Base-by-base conservation (phyloP, 2,888 invertebrate species). In the Ectemnius cavifrons region DNA sequence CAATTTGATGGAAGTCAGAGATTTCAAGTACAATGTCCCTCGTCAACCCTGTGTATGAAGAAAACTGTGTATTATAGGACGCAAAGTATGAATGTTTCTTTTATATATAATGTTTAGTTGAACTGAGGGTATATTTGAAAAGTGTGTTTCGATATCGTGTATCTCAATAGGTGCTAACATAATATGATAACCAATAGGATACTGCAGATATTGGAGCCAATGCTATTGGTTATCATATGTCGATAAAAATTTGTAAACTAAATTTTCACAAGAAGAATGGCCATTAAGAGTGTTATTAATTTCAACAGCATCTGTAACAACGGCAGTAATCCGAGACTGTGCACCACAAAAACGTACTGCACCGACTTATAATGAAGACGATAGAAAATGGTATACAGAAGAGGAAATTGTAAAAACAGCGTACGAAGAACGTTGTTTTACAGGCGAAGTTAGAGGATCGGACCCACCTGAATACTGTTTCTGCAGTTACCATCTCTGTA, bases 41-140 rank as follows among this genome's bases (percentile, higher is more conserved):
- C 93, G 87, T 97, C 97, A 0, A 96, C 97, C 1, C 94, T 96
- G 92, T 97, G 97, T 88, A 93, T 95, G 92, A 97, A 96, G 89
- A 94, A 94, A 86, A 94, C 94, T 4, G 84, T 88, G 66, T 83
- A 86, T 45, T 86, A 85, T 58, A 84, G 67, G 77, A 93, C 96
- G 86, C 95, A 95, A 92, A 93, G 95, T 95, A 90, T 90, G 93
- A 91, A 72, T 69, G 57, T 63, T 77, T 20, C 57, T 68, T 2
- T 58, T 60, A 14, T n/a, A 6, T 58, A 47, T 49, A 37, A 37
- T 37, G 2, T 8, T 8, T 37, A 37, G 8, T 37, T 37, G 1
- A 37, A 37, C 8, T 3, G 4, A 4, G 8, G 8, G 28, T n/a
- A n/a, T n/a, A n/a, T n/a, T n/a, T n/a, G n/a, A n/a, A n/a, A n/a